Conservation (phyloP, 2,888 invertebrate genomes). For the Nymphalis urticae region DNA sequence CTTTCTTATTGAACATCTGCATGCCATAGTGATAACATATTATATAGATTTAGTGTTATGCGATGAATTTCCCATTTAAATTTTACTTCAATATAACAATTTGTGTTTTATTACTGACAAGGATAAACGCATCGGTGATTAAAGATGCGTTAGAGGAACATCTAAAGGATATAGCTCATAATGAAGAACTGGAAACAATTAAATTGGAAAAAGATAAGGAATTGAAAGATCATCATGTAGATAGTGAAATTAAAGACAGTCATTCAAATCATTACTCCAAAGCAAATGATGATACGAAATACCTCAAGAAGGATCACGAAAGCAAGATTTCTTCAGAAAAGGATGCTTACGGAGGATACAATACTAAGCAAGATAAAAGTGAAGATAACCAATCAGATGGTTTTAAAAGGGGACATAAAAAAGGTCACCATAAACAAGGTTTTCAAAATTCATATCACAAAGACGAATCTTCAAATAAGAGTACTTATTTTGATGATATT, state of each 20-base stretch:
- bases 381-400: conserved; percentile 70
- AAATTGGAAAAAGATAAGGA: conserved; percentile 73
- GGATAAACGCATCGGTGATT: conserved; percentile 59
- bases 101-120: conserved; percentile 57
- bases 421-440: conserved; percentile 86
- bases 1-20: conserved; percentile 57
- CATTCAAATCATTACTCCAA: conserved; percentile 73
- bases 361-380: conserved; percentile 67
- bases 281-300: conserved; percentile 73
- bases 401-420: conserved; percentile 81
- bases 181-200: conserved; percentile 67
- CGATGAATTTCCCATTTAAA: conserved; percentile 63
- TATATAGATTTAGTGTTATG: conserved; percentile 49
- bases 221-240: conserved; percentile 72
- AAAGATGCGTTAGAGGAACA: conserved; percentile 76
- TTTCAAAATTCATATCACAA: conserved; percentile 86
- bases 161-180: conserved; percentile 69
- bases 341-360: conserved; percentile 71
- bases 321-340: conserved; percentile 70
- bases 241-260: conserved; percentile 66
- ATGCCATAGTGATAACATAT: conserved; percentile 50
- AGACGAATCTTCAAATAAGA: conserved; percentile 86
- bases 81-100: conserved; percentile 49
- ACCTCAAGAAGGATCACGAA: conserved; percentile 73
- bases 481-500: conserved; percentile 85